Base-by-base conservation (phyloP, 2,113 vertebrate genomes). In the Aramus guarauna region DNA sequence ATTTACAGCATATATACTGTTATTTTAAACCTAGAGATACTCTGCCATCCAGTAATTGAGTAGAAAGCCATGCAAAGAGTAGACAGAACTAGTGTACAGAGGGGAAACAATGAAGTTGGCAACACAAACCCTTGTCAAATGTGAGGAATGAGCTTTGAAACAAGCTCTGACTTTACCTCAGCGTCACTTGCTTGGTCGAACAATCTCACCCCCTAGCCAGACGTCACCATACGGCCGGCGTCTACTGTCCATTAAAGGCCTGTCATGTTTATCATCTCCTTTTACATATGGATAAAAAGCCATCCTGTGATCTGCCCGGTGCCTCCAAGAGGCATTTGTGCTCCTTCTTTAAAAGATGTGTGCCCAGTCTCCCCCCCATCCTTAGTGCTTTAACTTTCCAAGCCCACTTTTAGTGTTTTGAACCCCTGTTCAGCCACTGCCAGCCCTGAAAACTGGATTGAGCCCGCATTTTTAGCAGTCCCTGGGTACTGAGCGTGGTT, bases 121-220 rank as follows among this genome's bases (percentile, higher is more conserved):
- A 94, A 67, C 29, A 94, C 24, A 95, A 62, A 73, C 56, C 39
- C 55, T 88, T 93, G 94, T 96, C 85, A 96, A 76, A 84, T 39
- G 68, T 94, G 94, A 93, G 85, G 93, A 85, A 92, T 87, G 93
- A 90, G 69, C 48, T 93, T 63, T 94, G 72, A 96, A 97, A 94
- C 67, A 37, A 96, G 79, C 34, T 90, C 43, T 95, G 75, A 92
- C 62, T 95, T 92, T 67, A 60, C 53, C 50, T 92, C 59, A 84
- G 69, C 26, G 6, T 76, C 92, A 71, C 50, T 96, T 69, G 74
- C 75, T 88, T 90, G 90, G 69, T 69, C 6, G 0, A 85, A 69
- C 56, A 64, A 83, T 63, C 74, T 66, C 94, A 84, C 11, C 75
- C 78, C 50, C 45, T n/a, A 72, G 92, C 93, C 71, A 90, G 50